A percentile compares a stretch with the other conserved stretches of the same genome.
These are phyloP conservation scores for Onthophagus taurus DNA, from an alignment of 1,140 invertebrate genomes.

Conservation along the genomic window DNA sequence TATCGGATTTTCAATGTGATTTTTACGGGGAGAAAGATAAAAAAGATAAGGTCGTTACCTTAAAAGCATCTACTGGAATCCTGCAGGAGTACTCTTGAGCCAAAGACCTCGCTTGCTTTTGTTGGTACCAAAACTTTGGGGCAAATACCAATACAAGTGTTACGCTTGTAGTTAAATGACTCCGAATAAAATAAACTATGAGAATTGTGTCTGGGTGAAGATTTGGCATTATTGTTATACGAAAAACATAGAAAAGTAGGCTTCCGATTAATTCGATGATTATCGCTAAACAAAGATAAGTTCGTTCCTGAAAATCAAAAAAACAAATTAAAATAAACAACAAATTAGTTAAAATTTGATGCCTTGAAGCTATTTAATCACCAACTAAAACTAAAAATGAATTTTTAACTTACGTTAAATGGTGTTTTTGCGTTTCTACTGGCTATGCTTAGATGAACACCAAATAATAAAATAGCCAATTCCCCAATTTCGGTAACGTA, in stretches of 20 bases:
- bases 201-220: constrained; percentile 61
- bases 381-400: too few relatives aligned
- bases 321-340: neutral
- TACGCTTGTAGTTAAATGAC: constrained; percentile 68
- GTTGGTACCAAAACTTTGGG: constrained; percentile 71
- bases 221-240: constrained; percentile 49
- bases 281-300: constrained; percentile 66
- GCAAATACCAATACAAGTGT: constrained; percentile 66
- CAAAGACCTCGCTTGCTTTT: constrained; percentile 52
- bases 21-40: too few relatives aligned
- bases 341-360: too few relatives aligned
- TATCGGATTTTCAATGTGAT: too few relatives aligned
- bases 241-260: constrained; percentile 54
- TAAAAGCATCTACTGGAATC: constrained; percentile 51
- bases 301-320: constrained; percentile 51
- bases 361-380: too few relatives aligned
- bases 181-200: constrained; percentile 58
- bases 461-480: constrained; percentile 70
- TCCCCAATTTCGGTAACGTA: constrained; percentile 82
- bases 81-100: constrained; percentile 54
- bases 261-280: constrained; percentile 66
- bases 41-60: too few relatives aligned
- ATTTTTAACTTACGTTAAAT: constrained; percentile 46
- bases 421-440: constrained; percentile 75
- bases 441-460: constrained; percentile 72